A percentile compares a stretch with the other conserved stretches of the same genome.
Evolutionary conservation across 2,888 invertebrate species (phyloP).

Genomic region (Aphodius granarius): DNA sequence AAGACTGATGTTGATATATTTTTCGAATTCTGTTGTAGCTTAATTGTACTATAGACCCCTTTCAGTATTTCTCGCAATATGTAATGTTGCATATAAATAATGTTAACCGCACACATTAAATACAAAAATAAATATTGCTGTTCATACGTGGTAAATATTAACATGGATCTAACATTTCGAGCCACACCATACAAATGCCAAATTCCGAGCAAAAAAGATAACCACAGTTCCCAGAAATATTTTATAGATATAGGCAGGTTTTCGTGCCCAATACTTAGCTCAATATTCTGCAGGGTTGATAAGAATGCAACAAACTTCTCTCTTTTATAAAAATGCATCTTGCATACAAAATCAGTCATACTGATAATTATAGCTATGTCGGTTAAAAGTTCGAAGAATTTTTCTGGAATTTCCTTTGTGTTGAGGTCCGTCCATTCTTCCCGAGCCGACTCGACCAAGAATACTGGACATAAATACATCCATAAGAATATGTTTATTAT

Average conservation of each 20-base stretch:
- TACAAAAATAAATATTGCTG: background rate
- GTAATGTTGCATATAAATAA: no score
- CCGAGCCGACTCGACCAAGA: no score
- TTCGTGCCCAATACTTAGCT: background rate
- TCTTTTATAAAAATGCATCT: background rate
- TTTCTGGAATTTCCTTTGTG: no score
- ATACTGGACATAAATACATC: no score
- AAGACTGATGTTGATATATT: background rate
- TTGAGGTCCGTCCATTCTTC: no score
- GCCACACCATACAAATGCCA: background rate
- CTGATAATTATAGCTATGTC: no score
- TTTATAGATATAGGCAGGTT: no score
- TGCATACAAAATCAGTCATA: no score
- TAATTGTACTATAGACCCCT: background rate
- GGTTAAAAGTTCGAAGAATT: no score
- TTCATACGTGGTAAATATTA: background rate
- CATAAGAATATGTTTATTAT: no score
- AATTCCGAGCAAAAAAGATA: background rate
- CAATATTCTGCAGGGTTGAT: background rate
- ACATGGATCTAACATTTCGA: background rate
- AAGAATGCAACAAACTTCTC: background rate
- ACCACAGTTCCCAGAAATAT: background rate
- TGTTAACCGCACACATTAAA: no score
- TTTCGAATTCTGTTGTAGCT: background rate
- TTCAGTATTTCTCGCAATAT: no score